phyloP scores from a whole-genome alignment of 1,140 invertebrate species.

The Mizuhopecten yessoensis region DNA sequence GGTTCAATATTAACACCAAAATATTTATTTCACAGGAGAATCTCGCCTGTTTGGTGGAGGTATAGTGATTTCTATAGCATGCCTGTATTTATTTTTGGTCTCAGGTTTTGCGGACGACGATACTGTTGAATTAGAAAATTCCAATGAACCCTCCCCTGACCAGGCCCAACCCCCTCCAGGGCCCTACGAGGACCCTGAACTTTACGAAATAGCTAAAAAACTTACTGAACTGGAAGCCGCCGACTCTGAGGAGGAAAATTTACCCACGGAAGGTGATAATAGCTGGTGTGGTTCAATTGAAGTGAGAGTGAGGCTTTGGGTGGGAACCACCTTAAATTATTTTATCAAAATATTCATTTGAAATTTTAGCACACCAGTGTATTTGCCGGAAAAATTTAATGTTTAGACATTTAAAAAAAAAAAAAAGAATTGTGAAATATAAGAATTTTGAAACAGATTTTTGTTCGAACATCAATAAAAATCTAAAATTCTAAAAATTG shows the following conservation, averaged over 20 bases:
- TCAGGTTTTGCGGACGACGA: constrained; percentile 76
- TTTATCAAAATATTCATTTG: no score
- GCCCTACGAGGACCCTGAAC: constrained; percentile 74
- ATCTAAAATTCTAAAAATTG: no score
- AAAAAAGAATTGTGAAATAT: no score
- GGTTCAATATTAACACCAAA: background rate
- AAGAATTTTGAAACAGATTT: no score
- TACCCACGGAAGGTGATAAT: constrained; percentile 56
- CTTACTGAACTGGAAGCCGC: constrained; percentile 71
- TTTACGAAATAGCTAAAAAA: constrained; percentile 77
- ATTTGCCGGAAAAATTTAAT: no score
- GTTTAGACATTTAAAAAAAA: no score
- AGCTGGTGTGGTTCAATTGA: background rate
- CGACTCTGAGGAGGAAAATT: constrained; percentile 72
- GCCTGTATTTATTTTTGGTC: constrained; percentile 57
- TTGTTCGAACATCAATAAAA: no score
- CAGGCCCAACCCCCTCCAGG: constrained; percentile 61
- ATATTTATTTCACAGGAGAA: no score
- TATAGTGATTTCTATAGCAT: background rate
- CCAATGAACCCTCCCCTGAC: constrained; percentile 69
- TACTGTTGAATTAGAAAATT: constrained; percentile 64
- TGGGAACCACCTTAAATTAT: no score
- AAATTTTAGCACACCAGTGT: no score
- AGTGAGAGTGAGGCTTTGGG: background rate
- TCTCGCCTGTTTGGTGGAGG: background rate